Evolutionary conservation across 2,797 vertebrate genomes (phyloP).

Genomic region (Sus cebifrons): DNA sequence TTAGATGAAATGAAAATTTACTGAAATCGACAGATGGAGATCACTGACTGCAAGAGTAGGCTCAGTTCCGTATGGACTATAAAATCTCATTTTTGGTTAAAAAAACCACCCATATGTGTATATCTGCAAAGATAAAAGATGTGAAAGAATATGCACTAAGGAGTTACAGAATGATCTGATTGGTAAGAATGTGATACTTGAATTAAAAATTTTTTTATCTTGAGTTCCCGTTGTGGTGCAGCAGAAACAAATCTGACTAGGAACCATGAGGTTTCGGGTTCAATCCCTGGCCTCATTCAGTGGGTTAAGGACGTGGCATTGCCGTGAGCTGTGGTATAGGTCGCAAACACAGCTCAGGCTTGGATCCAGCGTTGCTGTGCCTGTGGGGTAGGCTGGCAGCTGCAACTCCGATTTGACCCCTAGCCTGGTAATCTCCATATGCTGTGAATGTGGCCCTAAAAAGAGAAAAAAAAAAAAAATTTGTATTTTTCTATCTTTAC

Average conservation of each 20-base stretch:
- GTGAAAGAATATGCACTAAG: slow-evolving; percentile 10
- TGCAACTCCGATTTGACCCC: too few species aligned
- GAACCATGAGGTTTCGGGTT: too few species aligned
- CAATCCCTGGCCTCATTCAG: too few species aligned
- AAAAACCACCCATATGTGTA: background rate
- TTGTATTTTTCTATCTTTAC: slow-evolving; percentile 51
- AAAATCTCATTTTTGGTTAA: slow-evolving; percentile 55
- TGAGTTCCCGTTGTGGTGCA: background rate
- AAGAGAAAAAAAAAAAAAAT: too few species aligned
- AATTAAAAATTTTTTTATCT: background rate
- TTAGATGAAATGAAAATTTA: slow-evolving; percentile 5
- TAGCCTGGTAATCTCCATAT: too few species aligned
- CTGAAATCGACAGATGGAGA: background rate
- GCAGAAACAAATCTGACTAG: too few species aligned
- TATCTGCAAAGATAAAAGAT: slow-evolving; percentile 7
- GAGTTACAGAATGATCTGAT: background rate
- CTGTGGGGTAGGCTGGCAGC: too few species aligned
- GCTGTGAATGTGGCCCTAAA: too few species aligned
- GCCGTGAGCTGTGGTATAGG: too few species aligned
- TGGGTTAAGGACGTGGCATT: too few species aligned
- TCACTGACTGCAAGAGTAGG: background rate
- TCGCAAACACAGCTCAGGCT: too few species aligned
- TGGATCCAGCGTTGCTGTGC: too few species aligned
- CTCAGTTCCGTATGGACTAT: background rate
- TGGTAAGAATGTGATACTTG: slow-evolving; percentile 33